These are phyloP conservation scores for Salarias fasciatus DNA, from an alignment of 2,797 vertebrate genomes.

Conservation along the genomic window DNA sequence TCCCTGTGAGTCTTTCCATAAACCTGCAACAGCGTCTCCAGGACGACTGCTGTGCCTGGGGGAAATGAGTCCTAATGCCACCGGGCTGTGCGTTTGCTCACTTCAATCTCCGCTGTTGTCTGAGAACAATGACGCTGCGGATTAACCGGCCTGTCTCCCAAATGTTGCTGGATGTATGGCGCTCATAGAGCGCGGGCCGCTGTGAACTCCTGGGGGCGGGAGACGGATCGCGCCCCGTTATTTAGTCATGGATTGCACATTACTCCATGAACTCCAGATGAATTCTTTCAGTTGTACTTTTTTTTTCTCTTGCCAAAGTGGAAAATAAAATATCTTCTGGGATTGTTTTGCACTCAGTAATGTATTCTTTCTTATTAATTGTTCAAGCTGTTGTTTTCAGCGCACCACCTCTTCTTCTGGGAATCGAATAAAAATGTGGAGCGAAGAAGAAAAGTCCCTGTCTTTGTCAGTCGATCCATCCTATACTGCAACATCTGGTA, in stretches of 20 bases:
- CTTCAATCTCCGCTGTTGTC: constrained; percentile 71
- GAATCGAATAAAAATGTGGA: constrained; percentile 42
- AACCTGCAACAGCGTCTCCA: constrained; percentile 75
- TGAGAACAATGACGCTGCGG: constrained; percentile 78
- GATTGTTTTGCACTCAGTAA: constrained; percentile 16
- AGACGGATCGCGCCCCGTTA: constrained; percentile 34
- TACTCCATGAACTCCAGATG: constrained; percentile 24
- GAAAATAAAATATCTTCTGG: constrained; percentile 3
- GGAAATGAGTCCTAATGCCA: constrained; percentile 64
- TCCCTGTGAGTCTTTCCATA: constrained; percentile 74
- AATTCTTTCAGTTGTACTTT: background rate
- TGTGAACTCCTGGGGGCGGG: constrained; percentile 52
- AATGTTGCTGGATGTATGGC: constrained; percentile 59
- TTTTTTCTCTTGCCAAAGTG: constrained; percentile 1
- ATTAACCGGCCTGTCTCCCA: constrained; percentile 71
- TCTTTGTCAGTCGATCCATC: constrained; percentile 30
- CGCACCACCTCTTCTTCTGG: constrained; percentile 27
- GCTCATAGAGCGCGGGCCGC: constrained; percentile 45
- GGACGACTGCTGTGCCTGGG: constrained; percentile 69
- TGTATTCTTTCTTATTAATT: constrained; percentile 26
- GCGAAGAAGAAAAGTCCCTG: constrained; percentile 6
- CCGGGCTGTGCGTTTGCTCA: constrained; percentile 71
- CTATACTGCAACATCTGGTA: constrained; percentile 58
- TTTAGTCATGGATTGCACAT: constrained; percentile 29
- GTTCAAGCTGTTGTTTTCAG: constrained; percentile 43